These are phyloP conservation scores for Patiria miniata DNA, from an alignment of 35 echinoderm and acorn worm genomes.

Conservation along the genomic window DNA sequence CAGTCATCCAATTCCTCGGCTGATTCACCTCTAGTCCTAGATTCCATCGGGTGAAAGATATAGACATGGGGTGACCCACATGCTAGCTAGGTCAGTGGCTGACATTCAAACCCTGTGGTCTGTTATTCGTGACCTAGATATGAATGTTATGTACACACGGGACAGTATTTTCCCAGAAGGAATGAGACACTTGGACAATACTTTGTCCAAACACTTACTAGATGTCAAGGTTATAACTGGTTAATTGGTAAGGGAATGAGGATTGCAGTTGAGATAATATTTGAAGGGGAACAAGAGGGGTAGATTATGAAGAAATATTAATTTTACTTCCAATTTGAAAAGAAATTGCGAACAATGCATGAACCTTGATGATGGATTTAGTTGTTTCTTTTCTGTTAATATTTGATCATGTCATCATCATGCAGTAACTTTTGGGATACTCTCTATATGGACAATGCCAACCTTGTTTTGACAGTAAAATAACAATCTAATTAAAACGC, in stretches of 20 bases:
- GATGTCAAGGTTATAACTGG: not conserved
- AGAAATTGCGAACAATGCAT: too few relatives aligned
- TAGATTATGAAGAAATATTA: too few relatives aligned
- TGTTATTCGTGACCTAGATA: slow-evolving; percentile 27
- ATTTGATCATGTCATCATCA: too few relatives aligned
- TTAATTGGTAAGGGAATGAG: not conserved
- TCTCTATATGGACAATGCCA: too few relatives aligned
- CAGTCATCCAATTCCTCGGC: not conserved
- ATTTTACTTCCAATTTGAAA: too few relatives aligned
- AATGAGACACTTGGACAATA: not conserved
- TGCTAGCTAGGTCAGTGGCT: not conserved
- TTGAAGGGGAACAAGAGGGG: too few relatives aligned
- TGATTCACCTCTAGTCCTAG: not conserved
- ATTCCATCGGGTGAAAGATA: not conserved
- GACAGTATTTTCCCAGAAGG: not conserved
- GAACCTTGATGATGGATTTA: too few relatives aligned
- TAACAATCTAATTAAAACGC: too few relatives aligned
- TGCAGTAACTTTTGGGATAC: too few relatives aligned
- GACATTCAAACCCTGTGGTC: not conserved
- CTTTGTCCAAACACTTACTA: slow-evolving; percentile 2
- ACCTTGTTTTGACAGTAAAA: too few relatives aligned
- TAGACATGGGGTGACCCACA: slow-evolving; percentile 1
- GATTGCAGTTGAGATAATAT: too few relatives aligned
- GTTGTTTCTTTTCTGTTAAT: too few relatives aligned
- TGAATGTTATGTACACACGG: not conserved